These are phyloP conservation scores for Paramormyrops hopkinsi DNA, from an alignment of 2,797 vertebrate genomes.

Conservation along the genomic window DNA sequence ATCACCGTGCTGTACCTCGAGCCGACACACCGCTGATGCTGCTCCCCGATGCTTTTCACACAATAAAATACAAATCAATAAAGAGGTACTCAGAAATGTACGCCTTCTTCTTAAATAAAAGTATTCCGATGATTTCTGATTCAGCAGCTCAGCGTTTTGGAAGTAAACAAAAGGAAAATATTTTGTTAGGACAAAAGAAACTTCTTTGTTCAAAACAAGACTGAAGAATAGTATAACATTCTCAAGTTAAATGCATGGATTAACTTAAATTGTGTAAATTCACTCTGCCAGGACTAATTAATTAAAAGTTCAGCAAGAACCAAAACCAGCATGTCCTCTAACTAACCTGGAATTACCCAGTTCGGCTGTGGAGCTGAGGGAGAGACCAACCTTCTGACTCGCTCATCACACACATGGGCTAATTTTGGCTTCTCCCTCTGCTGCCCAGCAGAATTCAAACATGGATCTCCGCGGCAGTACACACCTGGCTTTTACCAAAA, in stretches of 20 bases:
- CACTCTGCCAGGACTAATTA: neutral
- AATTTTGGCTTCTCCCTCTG: neutral
- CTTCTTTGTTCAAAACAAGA: neutral
- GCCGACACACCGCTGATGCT: neutral
- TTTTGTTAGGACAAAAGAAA: neutral
- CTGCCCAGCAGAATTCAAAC: neutral
- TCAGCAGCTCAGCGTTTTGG: neutral
- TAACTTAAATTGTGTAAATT: neutral
- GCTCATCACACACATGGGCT: neutral
- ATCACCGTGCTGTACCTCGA: neutral
- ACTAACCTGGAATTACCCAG: neutral
- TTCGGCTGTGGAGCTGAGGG: neutral
- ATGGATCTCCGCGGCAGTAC: neutral
- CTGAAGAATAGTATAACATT: neutral
- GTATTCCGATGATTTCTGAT: neutral
- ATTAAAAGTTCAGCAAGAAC: neutral
- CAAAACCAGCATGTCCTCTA: neutral
- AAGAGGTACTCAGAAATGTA: neutral
- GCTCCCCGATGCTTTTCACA: neutral
- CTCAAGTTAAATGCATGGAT: neutral
- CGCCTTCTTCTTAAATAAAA: neutral
- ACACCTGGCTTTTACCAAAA: neutral
- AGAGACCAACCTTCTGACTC: neutral
- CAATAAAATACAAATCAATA: neutral
- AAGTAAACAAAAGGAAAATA: neutral